Base-by-base conservation (phyloP, 2,797 vertebrate genomes). In the Gadopsis marmoratus region DNA sequence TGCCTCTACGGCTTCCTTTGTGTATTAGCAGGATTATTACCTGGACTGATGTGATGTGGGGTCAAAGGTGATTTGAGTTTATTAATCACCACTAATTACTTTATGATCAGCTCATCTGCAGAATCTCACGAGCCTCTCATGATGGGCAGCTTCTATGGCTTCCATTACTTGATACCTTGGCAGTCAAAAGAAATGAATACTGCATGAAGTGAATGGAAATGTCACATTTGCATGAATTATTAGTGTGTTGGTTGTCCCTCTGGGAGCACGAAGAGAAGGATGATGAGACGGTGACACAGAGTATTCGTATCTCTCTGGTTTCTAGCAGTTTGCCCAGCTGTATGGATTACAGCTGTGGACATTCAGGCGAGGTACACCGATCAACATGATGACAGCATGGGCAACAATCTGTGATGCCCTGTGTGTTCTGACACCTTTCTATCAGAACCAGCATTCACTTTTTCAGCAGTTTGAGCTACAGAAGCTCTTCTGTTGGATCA, bases 151-250 rank as follows among this genome's bases (percentile, higher is more conserved):
- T 6, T n/a, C 2, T 35, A 68, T 67, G 26, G 76, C 62, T 21
- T 74, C 45, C 47, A 51, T 79, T 92, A 91, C 92, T 81, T 92
- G 70, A 93, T 83, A 85, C 79, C 60, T 66, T 73, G 79, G 85
- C 84, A 84, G 82, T 82, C 77, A 86, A 72, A 39, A 81, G 77
- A 68, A 84, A 90, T 94, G 73, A 90, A 92, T 91, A 89, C 80
- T 91, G 88, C 80, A 92, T 87, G 82, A 89, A 78, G 69, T 64
- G 74, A 91, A 89, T 85, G 82, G 81, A 94, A 95, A 95, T 92
- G 91, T 91, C 87, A 91, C 71, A 94, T 94, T 92, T 92, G 84
- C 92, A 94, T 94, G 78, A 91, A 90, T 94, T 90, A 92, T 90
- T 79, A 82, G 84, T 78, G 58, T 21, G 68, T 73, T 79, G 72